Conservation (phyloP, 2,888 invertebrate species). For the Eristalis arbustorum region DNA sequence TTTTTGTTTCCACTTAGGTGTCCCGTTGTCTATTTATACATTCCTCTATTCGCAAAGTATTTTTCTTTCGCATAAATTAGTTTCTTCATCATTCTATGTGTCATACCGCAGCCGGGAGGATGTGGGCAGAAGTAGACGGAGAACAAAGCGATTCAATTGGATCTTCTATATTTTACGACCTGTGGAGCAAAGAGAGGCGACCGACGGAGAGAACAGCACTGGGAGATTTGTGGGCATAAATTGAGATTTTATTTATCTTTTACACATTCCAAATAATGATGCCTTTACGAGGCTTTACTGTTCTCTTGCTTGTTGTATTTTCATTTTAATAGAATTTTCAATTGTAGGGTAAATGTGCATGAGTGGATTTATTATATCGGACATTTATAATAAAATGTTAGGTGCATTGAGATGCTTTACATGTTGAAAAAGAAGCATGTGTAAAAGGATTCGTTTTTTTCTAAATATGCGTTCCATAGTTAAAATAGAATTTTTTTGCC, state of each 20-base stretch:
- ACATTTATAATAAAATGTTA: background rate
- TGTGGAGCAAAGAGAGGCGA: background rate
- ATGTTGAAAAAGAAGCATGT: background rate
- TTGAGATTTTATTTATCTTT: constrained; percentile 12
- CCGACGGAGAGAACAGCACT: background rate
- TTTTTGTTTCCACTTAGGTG: constrained; percentile 5
- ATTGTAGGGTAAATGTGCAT: background rate
- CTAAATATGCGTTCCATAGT: too few species aligned
- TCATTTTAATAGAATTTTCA: background rate
- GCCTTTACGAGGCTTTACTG: background rate
- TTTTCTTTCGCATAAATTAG: constrained; percentile 28
- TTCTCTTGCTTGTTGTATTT: background rate
- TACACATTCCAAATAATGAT: constrained; percentile 16
- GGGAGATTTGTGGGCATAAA: constrained; percentile 19
- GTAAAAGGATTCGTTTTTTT: background rate
- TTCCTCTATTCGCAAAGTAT: constrained; percentile 26
- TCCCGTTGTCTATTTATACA: constrained; percentile 48
- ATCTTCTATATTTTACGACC: constrained; percentile 39
- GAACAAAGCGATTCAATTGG: constrained; percentile 36
- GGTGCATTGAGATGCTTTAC: too few species aligned
- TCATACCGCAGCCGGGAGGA: constrained; percentile 11
- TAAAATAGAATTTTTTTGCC: too few species aligned
- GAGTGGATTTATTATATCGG: background rate
- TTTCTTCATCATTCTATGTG: constrained; percentile 40
- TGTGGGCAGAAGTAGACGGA: constrained; percentile 7